Percentiles rank a stretch among this genome's conserved stretches.
phyloP scores from a whole-genome alignment of 2,888 invertebrate species.

The Operophtera brumata region DNA sequence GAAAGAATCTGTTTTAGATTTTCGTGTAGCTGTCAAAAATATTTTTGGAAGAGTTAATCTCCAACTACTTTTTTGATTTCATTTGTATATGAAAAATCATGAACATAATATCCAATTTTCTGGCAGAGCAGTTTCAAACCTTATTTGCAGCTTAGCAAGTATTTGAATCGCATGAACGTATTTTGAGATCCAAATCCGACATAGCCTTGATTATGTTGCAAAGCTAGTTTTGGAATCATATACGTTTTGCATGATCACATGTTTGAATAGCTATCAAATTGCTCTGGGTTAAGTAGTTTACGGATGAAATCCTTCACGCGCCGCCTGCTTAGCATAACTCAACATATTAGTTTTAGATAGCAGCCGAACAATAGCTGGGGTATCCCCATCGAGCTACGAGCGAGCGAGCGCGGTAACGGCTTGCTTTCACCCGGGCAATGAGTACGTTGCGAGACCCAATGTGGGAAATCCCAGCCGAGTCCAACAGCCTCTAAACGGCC shows the following conservation, averaged over 20 bases:
- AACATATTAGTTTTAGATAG: slow-evolving; percentile 36
- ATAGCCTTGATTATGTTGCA: no score
- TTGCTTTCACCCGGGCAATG: slow-evolving; percentile 58
- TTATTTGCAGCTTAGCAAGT: no score
- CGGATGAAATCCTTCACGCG: slow-evolving; percentile 35
- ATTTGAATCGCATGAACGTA: no score
- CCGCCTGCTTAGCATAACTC: slow-evolving; percentile 35
- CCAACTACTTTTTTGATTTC: no score
- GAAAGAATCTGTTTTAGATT: no score
- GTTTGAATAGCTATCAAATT: background rate
- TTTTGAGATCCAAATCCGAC: no score
- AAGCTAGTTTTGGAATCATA: no score
- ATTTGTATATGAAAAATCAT: background rate
- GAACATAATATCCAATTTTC: no score
- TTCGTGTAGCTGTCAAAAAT: no score
- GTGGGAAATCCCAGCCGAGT: slow-evolving; percentile 61
- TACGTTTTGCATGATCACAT: background rate
- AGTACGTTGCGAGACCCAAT: slow-evolving; percentile 36
- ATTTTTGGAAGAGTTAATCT: no score
- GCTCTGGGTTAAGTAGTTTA: background rate
- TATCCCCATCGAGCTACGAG: slow-evolving; percentile 42
- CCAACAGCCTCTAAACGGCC: slow-evolving; percentile 38
- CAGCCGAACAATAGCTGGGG: slow-evolving; percentile 40
- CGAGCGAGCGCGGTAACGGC: slow-evolving; percentile 15
- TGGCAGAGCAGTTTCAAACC: no score